phyloP scores from a whole-genome alignment of 2,888 invertebrate species.

The Lymantria dispar region DNA sequence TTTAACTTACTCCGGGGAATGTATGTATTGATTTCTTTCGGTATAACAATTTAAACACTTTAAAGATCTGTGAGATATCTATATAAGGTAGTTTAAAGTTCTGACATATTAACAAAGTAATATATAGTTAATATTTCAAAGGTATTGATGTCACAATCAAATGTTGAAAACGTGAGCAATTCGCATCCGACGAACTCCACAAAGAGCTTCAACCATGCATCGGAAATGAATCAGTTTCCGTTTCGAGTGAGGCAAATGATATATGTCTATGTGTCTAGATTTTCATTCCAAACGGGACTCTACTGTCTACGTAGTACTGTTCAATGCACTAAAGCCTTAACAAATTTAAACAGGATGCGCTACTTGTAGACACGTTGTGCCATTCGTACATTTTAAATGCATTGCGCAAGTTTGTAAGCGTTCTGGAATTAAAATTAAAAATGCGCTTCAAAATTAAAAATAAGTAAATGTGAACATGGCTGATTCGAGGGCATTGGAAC shows the following conservation, averaged over 20 bases:
- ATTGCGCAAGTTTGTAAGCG: constrained; percentile 47
- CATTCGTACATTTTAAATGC: constrained; percentile 58
- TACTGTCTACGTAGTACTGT: constrained; percentile 45
- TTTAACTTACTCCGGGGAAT: constrained; percentile 29
- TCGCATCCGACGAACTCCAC: constrained; percentile 72
- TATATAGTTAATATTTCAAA: constrained; percentile 42
- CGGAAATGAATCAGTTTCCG: constrained; percentile 82
- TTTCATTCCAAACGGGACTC: constrained; percentile 53
- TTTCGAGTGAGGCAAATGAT: constrained; percentile 72
- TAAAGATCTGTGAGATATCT: not conserved
- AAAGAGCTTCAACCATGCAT: constrained; percentile 79
- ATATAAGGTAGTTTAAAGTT: not conserved
- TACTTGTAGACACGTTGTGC: constrained; percentile 53
- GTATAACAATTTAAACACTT: constrained; percentile 1
- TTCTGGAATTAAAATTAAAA: constrained; percentile 49
- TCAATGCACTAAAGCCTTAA: constrained; percentile 38
- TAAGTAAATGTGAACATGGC: constrained; percentile 29
- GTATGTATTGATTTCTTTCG: constrained; percentile 16
- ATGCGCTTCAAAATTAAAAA: constrained; percentile 31
- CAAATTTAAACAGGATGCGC: constrained; percentile 51
- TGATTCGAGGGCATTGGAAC: constrained; percentile 29
- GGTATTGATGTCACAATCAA: constrained; percentile 77
- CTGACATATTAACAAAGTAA: constrained; percentile 12
- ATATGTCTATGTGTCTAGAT: constrained; percentile 55
- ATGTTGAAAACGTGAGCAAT: constrained; percentile 78